Conservation (phyloP, 2,797 vertebrate genomes). For the Periparus ater region DNA sequence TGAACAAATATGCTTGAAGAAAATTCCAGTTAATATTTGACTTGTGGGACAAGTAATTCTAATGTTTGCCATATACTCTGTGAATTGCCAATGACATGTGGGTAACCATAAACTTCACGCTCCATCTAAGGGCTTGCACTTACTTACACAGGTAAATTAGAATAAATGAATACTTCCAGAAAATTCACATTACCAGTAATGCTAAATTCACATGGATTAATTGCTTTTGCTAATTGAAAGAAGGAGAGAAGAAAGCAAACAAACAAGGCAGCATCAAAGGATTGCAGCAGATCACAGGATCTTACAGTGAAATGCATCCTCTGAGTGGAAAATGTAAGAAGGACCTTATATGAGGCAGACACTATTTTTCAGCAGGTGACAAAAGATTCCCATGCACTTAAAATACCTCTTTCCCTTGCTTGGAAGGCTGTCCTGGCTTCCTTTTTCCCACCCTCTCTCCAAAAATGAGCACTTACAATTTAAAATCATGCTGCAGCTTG, state of each 20-base stretch:
- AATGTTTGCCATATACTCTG: neutral
- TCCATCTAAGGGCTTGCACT: neutral
- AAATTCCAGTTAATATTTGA: neutral
- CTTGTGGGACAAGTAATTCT: neutral
- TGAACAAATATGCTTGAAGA: constrained; percentile 4
- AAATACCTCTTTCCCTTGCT: neutral
- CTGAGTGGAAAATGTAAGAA: neutral
- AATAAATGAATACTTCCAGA: neutral
- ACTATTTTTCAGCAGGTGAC: neutral
- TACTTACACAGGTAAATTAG: neutral
- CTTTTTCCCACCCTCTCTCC: neutral
- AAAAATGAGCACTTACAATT: neutral
- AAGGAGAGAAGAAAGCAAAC: neutral
- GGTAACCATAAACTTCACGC: neutral
- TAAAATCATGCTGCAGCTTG: neutral
- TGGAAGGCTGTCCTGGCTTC: neutral
- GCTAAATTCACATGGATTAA: neutral
- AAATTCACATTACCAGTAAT: neutral
- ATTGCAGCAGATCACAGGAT: neutral
- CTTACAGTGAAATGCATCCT: neutral
- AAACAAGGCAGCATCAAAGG: neutral
- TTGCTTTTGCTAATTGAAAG: neutral
- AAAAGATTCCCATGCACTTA: neutral
- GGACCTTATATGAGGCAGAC: neutral
- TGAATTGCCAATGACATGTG: neutral